phyloP scores from a whole-genome alignment of 2,888 invertebrate genomes.

The Ischnura elegans region DNA sequence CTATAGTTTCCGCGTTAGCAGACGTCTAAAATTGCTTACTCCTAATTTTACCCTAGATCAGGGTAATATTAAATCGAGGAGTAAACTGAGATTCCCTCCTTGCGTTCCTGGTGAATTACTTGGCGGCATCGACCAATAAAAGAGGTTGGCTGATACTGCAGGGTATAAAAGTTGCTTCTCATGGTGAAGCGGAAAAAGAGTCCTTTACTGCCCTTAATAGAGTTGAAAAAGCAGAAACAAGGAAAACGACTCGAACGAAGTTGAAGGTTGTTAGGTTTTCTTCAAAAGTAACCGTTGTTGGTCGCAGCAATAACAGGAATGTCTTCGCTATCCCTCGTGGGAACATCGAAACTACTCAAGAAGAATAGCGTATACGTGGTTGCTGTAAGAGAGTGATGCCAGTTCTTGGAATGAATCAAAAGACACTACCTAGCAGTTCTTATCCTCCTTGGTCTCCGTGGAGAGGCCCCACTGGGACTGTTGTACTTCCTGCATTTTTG shows the following conservation, averaged over 20 bases:
- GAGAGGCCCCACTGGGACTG: not conserved
- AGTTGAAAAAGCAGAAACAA: not conserved
- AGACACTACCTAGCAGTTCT: not conserved
- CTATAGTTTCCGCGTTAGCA: too few species aligned
- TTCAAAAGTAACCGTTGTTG: not conserved
- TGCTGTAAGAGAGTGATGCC: not conserved
- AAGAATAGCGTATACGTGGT: not conserved
- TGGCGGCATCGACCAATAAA: not conserved
- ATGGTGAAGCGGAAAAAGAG: not conserved
- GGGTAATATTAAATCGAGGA: too few species aligned
- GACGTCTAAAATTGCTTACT: too few species aligned
- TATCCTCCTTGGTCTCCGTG: not conserved
- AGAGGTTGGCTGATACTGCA: not conserved
- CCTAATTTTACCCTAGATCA: too few species aligned
- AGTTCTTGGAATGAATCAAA: not conserved
- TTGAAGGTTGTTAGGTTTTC: conserved; percentile 5
- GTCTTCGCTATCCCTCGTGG: not conserved
- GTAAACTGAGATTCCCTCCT: too few species aligned
- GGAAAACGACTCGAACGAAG: not conserved
- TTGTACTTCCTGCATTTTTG: not conserved
- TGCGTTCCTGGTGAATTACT: too few species aligned
- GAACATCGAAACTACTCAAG: not conserved
- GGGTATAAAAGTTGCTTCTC: not conserved
- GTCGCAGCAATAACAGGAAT: not conserved
- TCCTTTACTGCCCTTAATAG: not conserved